Conservation (phyloP, 2,888 invertebrate genomes). For the Augiades crinisus region DNA sequence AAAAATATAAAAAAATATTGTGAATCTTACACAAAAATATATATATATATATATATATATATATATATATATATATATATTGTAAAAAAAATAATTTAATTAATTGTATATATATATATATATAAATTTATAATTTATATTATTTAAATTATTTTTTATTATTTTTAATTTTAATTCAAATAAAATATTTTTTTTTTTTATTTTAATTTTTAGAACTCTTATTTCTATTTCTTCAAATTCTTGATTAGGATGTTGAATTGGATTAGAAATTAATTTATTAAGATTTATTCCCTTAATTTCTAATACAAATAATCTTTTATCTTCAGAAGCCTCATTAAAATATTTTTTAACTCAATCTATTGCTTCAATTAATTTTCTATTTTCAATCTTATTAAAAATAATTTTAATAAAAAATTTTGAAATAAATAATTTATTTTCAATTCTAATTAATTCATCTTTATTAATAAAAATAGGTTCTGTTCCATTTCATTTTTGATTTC, state of each 20-base stretch:
- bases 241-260: conserved; percentile 79
- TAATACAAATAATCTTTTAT: conserved; percentile 66
- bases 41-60: no score
- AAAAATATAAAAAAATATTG: no score
- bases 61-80: no score
- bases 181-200: conserved; percentile 76
- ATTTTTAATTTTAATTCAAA: conserved; percentile 69
- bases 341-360: conserved; percentile 82
- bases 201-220: conserved; percentile 73
- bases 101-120: conserved; percentile 37
- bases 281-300: conserved; percentile 82
- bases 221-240: conserved; percentile 62
- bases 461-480: conserved; percentile 81
- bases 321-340: conserved; percentile 81
- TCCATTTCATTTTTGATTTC: conserved; percentile 83
- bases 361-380: conserved; percentile 79
- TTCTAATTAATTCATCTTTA: conserved; percentile 63
- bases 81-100: no score
- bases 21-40: no score
- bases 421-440: conserved; percentile 45
- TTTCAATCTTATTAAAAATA: conserved; percentile 66
- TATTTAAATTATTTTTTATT: conserved; percentile 76
- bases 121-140: conserved; percentile 38
- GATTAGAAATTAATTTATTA: conserved; percentile 83
- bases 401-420: conserved; percentile 55